Conservation (phyloP, 2,888 invertebrate species). For the Rhimphoctona megacephalus region DNA sequence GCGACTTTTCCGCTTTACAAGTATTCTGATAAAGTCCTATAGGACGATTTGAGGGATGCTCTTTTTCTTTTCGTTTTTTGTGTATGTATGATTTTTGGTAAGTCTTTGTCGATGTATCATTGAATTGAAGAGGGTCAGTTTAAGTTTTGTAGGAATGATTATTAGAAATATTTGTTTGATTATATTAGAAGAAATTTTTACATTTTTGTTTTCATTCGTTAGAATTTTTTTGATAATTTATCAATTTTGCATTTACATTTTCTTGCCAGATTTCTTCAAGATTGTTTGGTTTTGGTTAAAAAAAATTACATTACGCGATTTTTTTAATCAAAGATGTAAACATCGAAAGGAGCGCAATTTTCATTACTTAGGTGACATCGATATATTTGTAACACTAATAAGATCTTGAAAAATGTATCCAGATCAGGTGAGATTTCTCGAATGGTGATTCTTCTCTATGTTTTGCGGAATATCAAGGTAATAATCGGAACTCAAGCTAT, state of each 20-base stretch:
- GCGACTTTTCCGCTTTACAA: constrained; percentile 35
- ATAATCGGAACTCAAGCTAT: not conserved
- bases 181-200: not conserved
- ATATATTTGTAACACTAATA: not conserved
- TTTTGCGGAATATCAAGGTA: not conserved
- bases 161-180: not conserved
- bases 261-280: not conserved
- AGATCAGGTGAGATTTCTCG: not conserved
- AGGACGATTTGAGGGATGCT: not conserved
- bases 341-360: not conserved
- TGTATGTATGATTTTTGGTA: not conserved
- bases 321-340: not conserved
- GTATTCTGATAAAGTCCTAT: not conserved
- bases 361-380: not conserved
- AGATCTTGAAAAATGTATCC: not conserved
- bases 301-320: too few relatives aligned
- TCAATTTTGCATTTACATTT: not conserved
- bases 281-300: too few relatives aligned
- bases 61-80: constrained; percentile 13
- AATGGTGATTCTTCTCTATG: not conserved
- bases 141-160: not conserved
- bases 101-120: not conserved
- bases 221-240: not conserved
- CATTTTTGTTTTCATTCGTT: not conserved
- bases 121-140: not conserved